phyloP scores from a whole-genome alignment of 2,113 vertebrate species.

The Heloderma charlesbogerti region DNA sequence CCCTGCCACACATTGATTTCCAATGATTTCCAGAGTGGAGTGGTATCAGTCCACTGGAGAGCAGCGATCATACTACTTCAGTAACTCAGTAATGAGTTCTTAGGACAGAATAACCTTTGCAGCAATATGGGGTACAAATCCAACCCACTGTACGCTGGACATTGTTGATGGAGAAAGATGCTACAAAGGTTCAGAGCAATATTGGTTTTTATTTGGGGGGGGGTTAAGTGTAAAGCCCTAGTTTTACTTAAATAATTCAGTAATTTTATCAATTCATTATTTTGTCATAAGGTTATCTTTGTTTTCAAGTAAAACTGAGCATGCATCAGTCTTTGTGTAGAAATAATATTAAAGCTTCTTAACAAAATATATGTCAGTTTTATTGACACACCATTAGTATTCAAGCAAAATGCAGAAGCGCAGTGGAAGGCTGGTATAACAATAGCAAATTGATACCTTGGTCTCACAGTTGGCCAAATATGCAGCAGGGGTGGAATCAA shows the following conservation, averaged over 20 bases:
- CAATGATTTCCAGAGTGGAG: not conserved
- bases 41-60: not conserved
- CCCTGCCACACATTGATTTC: not conserved
- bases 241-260: not conserved
- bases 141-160: not conserved
- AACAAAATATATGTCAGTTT: not conserved
- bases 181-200: not conserved
- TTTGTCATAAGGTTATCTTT: not conserved
- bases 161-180: not conserved
- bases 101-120: not conserved
- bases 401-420: not conserved
- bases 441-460: not conserved
- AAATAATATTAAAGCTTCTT: not conserved
- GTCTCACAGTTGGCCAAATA: not conserved
- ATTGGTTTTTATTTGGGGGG: not conserved
- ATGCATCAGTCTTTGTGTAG: not conserved
- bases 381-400: not conserved
- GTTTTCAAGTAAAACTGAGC: not conserved
- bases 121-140: not conserved
- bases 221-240: too few species aligned
- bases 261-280: not conserved
- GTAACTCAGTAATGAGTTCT: not conserved
- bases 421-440: not conserved
- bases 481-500: conserved; percentile 22
- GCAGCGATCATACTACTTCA: not conserved